Base-by-base conservation (phyloP, 1,140 invertebrate genomes). In the Sitobion miscanthi region DNA sequence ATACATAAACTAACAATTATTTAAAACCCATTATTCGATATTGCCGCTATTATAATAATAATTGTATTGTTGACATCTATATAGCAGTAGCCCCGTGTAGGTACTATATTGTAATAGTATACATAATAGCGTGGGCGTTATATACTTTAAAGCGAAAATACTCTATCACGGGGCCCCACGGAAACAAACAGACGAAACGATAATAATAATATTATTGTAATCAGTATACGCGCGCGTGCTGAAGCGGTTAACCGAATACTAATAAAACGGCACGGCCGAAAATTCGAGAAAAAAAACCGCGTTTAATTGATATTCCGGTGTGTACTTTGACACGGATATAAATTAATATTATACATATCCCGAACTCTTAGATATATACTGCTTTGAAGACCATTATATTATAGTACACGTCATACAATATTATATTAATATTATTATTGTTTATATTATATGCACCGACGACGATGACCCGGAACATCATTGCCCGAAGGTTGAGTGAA, bases 221-320 rank as follows among this genome's bases (percentile, higher is more conserved):
- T 52, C 30, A 47, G 45, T 91, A 47, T 42, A n/a, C 62, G 42
- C 77, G 57, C 45, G 25, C 21, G 45, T 77, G 57, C 45, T 54
- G 17, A 47, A 25, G 38, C 14, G 89, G 11, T 91, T 47, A n/a
- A 77, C n/a, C 45, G 90, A 91, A 91, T 91, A 91, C 90, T 82
- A 91, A 77, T 77, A 77, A 91, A 91, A 91, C 35, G 6, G 25
- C 45, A 9, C 2, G 20, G n/a, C 7, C 49, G 49, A 52, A 87
- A 11, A 42, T 23, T 42, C 35, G 11, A 35, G 30, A 25, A 85
- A 85, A 87, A n/a, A 87, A n/a, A 52, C 1, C 0, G 21, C 25
- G n/a, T 91, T 91, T 91, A 77, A 77, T 91, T 91, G n/a, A 77
- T 91, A 91, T 91, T 91, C 90, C 20, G 4, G 62, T 38, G 57